A percentile compares a stretch with the other conserved stretches of the same genome.
Evolutionary conservation across 2,113 vertebrate species (phyloP).

Genomic region (Ascaphus truei): DNA sequence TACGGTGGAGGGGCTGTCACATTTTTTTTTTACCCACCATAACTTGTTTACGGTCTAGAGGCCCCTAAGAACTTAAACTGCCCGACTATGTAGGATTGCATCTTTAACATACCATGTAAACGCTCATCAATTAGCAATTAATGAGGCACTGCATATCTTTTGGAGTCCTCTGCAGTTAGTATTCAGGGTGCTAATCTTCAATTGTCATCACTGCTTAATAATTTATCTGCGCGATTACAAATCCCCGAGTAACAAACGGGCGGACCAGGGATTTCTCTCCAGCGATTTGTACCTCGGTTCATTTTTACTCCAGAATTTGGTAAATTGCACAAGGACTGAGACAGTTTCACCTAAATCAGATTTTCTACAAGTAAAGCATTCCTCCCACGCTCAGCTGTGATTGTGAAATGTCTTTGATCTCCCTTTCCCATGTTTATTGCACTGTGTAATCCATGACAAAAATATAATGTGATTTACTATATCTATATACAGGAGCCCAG

Average conservation of each 20-base stretch:
- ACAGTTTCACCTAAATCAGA: slow-evolving; percentile 74
- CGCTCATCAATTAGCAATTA: no score
- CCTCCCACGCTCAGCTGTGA: slow-evolving; percentile 68
- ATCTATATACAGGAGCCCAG: slow-evolving; percentile 72
- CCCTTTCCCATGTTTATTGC: slow-evolving; percentile 70
- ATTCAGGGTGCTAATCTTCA: no score
- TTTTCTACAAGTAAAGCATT: slow-evolving; percentile 72
- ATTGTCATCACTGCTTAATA: no score
- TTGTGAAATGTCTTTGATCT: slow-evolving; percentile 72
- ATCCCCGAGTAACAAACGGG: neutral
- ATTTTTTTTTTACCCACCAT: no score
- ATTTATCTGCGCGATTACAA: neutral
- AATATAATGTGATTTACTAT: slow-evolving; percentile 77
- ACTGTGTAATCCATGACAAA: slow-evolving; percentile 74
- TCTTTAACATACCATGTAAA: no score
- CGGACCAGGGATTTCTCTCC: neutral
- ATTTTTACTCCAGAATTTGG: slow-evolving; percentile 57
- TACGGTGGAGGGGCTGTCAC: no score
- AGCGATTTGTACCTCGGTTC: slow-evolving; percentile 53
- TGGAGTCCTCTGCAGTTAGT: no score
- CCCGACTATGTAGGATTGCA: no score
- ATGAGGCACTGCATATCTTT: no score
- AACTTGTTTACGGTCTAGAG: no score
- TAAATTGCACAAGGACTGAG: slow-evolving; percentile 57
- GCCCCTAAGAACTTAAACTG: no score